Evolutionary conservation across 2,888 invertebrate species (phyloP), one percentile per base, ranked within the genome.

Genomic region (Synanthedon andrenaeformis): DNA sequence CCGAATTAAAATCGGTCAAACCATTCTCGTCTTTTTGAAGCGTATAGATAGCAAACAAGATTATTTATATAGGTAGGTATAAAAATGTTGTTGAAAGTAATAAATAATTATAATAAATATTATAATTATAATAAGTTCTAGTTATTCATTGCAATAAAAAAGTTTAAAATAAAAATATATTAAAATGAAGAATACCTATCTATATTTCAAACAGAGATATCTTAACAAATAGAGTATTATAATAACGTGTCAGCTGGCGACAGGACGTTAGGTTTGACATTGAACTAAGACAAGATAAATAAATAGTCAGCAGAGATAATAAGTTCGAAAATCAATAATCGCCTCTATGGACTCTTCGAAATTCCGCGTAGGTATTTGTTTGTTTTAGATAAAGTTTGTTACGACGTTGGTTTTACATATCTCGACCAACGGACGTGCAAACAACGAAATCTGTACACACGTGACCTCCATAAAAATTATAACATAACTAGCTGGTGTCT

Each of bases 321-420:
- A 67, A 66, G 67, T 67, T 64, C 59, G 62, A 79, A 79, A 77
- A 83, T 72, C 79, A 82, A 84, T 82, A 84, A 67, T 66, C 52
- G 62, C 66, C 64, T 61, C 62, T 35, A 35, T 53, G 63, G 64
- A 62, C 67, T 71, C 68, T 69, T 70, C 72, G 67, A 72, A 70
- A 77, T 86, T 86, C 85, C 64, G 83, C 82, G 84, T 80, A 85
- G 63, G 55, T 84, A 72, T 85, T 85, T 84, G 72, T 62, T 85
- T 83, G 72, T 62, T 65, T 72, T 71, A 84, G 86, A 86, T 87
- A 85, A 81, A 70, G 74, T 70, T 71, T 72, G 73, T 67, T 74
- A 63, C 73, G 78, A 79, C 80, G 79, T 82, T 79, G 65, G 77
- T 74, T 82, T 76, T 76, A 82, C 82, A 78, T 86, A 81, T 84